These are phyloP conservation scores for Odocoileus virginianus DNA, from an alignment of 2,113 vertebrate genomes.

Conservation along the genomic window DNA sequence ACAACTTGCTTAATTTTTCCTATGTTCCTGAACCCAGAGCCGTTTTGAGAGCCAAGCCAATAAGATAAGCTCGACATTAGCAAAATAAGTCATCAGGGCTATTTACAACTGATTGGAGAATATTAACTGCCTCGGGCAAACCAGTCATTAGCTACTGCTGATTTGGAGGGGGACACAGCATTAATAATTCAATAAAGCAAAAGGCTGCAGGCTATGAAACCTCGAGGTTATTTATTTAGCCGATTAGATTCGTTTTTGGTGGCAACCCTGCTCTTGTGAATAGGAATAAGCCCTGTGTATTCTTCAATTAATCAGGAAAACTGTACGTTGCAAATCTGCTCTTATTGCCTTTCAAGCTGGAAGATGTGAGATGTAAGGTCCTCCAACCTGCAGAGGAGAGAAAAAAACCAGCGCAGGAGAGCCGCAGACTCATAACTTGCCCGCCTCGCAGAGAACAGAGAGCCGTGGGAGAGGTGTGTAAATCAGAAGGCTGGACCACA, in stretches of 20 bases:
- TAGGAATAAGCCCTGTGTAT: slow-evolving; percentile 62
- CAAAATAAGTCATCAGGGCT: slow-evolving; percentile 52
- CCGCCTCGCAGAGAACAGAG: slow-evolving; percentile 34
- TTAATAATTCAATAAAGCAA: slow-evolving; percentile 77
- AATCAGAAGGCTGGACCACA: slow-evolving; percentile 49
- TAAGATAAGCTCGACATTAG: slow-evolving; percentile 29
- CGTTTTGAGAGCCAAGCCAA: slow-evolving; percentile 46
- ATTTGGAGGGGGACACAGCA: slow-evolving; percentile 55
- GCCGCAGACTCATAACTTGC: slow-evolving; percentile 17
- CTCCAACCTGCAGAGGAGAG: background rate
- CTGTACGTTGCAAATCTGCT: slow-evolving; percentile 55
- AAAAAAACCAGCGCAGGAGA: background rate
- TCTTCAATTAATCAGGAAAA: slow-evolving; percentile 76
- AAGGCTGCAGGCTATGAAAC: slow-evolving; percentile 62
- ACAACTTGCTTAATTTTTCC: slow-evolving; percentile 13
- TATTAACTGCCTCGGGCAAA: slow-evolving; percentile 70
- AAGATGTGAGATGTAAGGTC: background rate
- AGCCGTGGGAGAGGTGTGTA: slow-evolving; percentile 15
- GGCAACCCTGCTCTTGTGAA: slow-evolving; percentile 53
- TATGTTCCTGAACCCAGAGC: slow-evolving; percentile 23
- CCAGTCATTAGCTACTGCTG: slow-evolving; percentile 70
- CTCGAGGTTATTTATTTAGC: slow-evolving; percentile 79
- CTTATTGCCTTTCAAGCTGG: background rate
- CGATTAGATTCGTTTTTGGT: slow-evolving; percentile 74
- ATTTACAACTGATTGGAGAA: slow-evolving; percentile 67